Percentiles rank a stretch among this genome's conserved stretches.
These are phyloP conservation scores for Camelus dromedarius DNA, from an alignment of 2,113 vertebrate species.

Conservation along the genomic window DNA sequence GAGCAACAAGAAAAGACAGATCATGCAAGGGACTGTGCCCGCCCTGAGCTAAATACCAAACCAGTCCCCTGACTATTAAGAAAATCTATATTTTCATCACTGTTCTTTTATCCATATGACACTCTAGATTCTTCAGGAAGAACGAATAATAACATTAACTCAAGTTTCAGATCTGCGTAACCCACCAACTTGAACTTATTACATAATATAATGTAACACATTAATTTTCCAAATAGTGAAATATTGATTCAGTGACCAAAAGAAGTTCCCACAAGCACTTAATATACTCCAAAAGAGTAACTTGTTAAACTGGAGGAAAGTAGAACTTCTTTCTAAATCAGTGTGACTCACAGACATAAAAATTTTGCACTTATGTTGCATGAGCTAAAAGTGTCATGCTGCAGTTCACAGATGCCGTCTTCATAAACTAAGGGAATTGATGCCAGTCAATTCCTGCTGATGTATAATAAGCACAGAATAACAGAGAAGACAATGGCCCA, in stretches of 20 bases:
- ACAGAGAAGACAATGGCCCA: background rate
- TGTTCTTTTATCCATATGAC: background rate
- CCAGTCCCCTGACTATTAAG: background rate
- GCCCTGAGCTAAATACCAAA: background rate
- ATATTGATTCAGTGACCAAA: conserved; percentile 4
- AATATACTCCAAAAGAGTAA: background rate
- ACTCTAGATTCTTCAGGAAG: background rate
- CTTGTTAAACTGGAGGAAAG: background rate
- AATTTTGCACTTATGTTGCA: background rate
- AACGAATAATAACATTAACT: background rate
- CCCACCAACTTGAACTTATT: background rate
- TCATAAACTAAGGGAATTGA: conserved; percentile 26
- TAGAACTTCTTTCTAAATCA: background rate
- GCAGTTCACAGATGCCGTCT: background rate
- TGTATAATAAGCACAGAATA: background rate
- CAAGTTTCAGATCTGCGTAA: background rate
- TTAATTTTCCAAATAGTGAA: conserved; percentile 15
- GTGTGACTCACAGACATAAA: background rate
- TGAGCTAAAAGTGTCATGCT: background rate
- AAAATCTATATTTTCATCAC: background rate
- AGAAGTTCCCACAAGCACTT: background rate
- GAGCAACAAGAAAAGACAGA: background rate
- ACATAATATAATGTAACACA: background rate
- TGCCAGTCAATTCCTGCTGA: background rate
- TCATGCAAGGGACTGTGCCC: background rate